Base-by-base conservation (phyloP, 1,140 invertebrate species). In the Trachymyrmex septentrionalis region DNA sequence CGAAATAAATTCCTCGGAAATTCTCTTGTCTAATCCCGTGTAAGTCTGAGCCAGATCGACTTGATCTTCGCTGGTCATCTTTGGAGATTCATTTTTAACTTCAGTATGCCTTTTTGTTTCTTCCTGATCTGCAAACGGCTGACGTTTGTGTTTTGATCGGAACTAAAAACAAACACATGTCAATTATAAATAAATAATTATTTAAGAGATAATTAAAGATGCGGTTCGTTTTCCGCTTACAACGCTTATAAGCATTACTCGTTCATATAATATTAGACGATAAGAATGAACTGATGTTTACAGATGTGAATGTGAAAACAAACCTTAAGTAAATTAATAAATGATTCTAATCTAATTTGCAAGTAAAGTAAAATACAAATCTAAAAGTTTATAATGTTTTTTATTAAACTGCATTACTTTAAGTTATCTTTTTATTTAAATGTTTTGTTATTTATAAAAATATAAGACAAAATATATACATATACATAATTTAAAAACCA, bases 1-100 rank as follows among this genome's bases (percentile, higher is more conserved):
- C 7, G 95, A 95, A 59, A 96, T 96, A 87, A 96, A 96, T 86
- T 96, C 96, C 78, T 96, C 96, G 0, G 96, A 96, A 24, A 96
- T 95, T 88, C 95, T 96, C 57, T 96, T 95, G 87, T 96, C 96
- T 59, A 96, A 91, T n/a, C 96, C 96, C 0, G 96, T 96, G 86
- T 96, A 96, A 2, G 96, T 96, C 66, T 94, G 95, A 2, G 95
- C 94, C n/a, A 96, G 91, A 86, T 96, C 95, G 0, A 94, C 88
- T 71, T 94, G 93, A 71, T 95, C 94, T 69, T 94, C 94, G 10
- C 89, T 92, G 21, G 92, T 50, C 92, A 93, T 93, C 67, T 93
- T 94, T 48, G 89, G 71, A 6, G 87, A 88, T 7, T 94, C 90
- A 44, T 87, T 89, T 76, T 93, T 94, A n/a, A 59, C 53, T 30